phyloP scores from a whole-genome alignment of 1,140 invertebrate species.

The Drosophila lini region DNA sequence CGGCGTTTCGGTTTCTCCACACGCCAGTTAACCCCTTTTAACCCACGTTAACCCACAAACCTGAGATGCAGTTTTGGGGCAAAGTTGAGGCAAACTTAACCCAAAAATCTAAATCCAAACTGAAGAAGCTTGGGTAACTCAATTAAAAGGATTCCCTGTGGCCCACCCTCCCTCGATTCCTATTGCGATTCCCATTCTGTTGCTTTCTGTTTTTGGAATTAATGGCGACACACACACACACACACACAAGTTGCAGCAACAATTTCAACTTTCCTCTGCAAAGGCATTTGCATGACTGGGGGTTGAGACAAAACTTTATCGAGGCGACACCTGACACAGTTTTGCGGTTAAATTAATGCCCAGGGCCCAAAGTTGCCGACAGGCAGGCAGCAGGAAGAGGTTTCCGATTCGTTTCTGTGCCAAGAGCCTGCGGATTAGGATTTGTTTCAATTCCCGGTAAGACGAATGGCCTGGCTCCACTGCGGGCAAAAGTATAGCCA shows the following conservation, averaged over 20 bases:
- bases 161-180: conserved; percentile 16
- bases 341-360: conserved; percentile 30
- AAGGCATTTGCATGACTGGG: conserved; percentile 27
- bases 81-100: conserved; percentile 12
- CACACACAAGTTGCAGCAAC: conserved; percentile 36
- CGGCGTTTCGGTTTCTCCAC: not conserved
- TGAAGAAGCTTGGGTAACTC: conserved; percentile 22
- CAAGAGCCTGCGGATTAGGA: conserved; percentile 15
- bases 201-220: conserved; percentile 36
- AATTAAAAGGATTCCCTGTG: conserved; percentile 32
- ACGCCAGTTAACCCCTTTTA: conserved; percentile 13
- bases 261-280: conserved; percentile 32
- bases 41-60: conserved; percentile 31
- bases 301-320: conserved; percentile 15
- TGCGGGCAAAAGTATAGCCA: not conserved
- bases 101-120: conserved; percentile 6
- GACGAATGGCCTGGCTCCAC: not conserved
- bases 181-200: conserved; percentile 23
- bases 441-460: conserved; percentile 16
- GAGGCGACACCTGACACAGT: conserved; percentile 40
- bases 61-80: conserved; percentile 17
- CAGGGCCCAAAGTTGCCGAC: conserved; percentile 1
- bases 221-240: conserved; percentile 22
- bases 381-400: not conserved
- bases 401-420: not conserved